Evolutionary conservation across 2,113 vertebrate species (phyloP).

Genomic region (Jacana jacana): DNA sequence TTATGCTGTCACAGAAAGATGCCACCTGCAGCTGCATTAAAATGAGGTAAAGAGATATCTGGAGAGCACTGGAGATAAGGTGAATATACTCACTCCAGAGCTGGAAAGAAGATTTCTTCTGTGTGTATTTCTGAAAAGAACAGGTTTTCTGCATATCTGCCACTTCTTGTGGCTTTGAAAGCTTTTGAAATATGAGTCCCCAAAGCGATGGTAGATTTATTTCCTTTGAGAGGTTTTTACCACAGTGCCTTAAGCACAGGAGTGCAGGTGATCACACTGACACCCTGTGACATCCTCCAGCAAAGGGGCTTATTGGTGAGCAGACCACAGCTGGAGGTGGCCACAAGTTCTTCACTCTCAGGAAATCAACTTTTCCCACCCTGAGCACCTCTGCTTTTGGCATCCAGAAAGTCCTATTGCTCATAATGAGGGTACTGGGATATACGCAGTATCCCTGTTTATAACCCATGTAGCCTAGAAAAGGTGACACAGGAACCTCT

Average conservation of each 20-base stretch:
- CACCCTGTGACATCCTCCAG: neutral
- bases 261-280: no score
- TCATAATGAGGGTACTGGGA: fast-evolving
- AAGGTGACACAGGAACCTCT: neutral
- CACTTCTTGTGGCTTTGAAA: neutral
- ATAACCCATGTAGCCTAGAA: neutral
- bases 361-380: neutral
- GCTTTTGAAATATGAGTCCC: neutral
- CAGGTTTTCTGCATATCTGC: neutral
- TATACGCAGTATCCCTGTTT: neutral
- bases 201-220: neutral
- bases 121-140: neutral
- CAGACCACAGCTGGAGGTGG: neutral
- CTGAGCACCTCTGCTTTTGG: fast-evolving
- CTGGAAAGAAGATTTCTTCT: neutral
- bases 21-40: neutral
- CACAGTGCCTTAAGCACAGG: neutral
- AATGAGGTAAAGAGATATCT: neutral
- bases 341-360: neutral
- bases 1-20: neutral
- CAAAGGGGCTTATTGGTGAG: fast-evolving
- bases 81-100: neutral
- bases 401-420: neutral
- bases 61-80: neutral
- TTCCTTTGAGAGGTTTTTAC: neutral